These are phyloP conservation scores for Palythoa heliodiscus DNA, from an alignment of 92 coral and sea anemone genomes.

Conservation along the genomic window DNA sequence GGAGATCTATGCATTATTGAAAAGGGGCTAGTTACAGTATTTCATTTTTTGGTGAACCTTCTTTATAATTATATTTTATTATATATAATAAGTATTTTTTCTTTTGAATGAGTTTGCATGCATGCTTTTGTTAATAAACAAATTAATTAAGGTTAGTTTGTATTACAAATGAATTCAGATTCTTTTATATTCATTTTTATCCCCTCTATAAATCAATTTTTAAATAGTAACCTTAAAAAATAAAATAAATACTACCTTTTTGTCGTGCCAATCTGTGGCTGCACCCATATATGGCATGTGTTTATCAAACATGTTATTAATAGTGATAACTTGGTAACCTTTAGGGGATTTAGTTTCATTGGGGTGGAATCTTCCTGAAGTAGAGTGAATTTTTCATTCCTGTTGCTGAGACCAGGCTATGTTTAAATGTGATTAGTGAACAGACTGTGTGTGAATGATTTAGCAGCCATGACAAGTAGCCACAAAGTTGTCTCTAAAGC, in stretches of 20 bases:
- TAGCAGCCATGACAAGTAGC: constrained; percentile 47
- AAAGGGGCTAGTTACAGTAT: too few relatives aligned
- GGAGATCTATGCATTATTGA: too few relatives aligned
- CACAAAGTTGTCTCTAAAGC: constrained; percentile 70
- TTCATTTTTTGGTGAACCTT: too few relatives aligned
- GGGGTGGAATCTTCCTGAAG: constrained; percentile 32
- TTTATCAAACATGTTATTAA: constrained; percentile 10
- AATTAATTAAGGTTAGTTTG: too few relatives aligned
- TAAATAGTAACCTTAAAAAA: neutral
- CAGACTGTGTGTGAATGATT: neutral
- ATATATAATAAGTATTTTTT: too few relatives aligned
- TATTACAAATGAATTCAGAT: too few relatives aligned
- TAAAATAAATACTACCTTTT: neutral
- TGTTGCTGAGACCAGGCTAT: constrained; percentile 4
- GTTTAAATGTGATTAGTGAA: constrained; percentile 32
- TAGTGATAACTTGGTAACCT: constrained; percentile 20
- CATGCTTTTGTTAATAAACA: too few relatives aligned
- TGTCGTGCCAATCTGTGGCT: constrained; percentile 5
- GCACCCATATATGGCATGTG: constrained; percentile 46
- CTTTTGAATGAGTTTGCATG: too few relatives aligned
- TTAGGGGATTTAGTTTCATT: constrained; percentile 39
- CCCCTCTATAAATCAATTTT: neutral
- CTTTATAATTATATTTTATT: too few relatives aligned
- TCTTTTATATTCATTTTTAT: neutral
- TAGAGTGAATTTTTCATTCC: constrained; percentile 7